Evolutionary conservation across 2,888 invertebrate species (phyloP).

Genomic region (Drosophila mulleri): DNA sequence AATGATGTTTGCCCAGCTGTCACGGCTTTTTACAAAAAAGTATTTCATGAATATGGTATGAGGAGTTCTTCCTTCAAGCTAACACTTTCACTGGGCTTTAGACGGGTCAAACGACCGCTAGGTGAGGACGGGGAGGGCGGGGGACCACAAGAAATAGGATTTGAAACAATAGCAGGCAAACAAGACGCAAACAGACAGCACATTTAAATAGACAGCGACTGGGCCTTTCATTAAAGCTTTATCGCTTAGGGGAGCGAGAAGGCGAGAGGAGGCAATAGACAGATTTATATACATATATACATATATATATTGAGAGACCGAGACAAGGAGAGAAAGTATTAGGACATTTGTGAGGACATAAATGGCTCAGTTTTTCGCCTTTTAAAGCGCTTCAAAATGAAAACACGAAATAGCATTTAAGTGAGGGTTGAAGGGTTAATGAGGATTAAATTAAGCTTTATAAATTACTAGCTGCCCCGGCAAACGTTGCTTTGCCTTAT

Average conservation of each 20-base stretch:
- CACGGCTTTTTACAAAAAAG: constrained; percentile 48
- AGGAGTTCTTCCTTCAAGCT: constrained; percentile 26
- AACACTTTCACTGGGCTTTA: constrained; percentile 69
- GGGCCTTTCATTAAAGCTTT: constrained; percentile 51
- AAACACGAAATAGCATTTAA: constrained; percentile 2
- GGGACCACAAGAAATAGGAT: neutral
- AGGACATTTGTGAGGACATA: constrained; percentile 30
- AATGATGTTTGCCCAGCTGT: constrained; percentile 45
- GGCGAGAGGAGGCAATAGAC: neutral
- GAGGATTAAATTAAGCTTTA: neutral
- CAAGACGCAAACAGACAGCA: constrained; percentile 16
- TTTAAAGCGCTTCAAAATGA: constrained; percentile 27
- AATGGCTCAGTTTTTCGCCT: constrained; percentile 21
- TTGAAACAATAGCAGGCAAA: constrained; percentile 44
- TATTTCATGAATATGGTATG: constrained; percentile 71
- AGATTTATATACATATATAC: neutral
- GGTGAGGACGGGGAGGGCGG: neutral
- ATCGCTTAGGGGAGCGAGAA: constrained; percentile 18
- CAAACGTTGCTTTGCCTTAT: too few species aligned
- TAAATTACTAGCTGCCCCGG: too few species aligned
- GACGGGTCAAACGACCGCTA: neutral
- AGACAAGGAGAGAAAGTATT: neutral
- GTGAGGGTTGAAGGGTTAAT: neutral
- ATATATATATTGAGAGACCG: neutral
- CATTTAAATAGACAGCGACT: constrained; percentile 30